Percentiles rank a stretch among this genome's conserved stretches.
phyloP scores from a whole-genome alignment of 2,888 invertebrate species.

The Morpho helenor region DNA sequence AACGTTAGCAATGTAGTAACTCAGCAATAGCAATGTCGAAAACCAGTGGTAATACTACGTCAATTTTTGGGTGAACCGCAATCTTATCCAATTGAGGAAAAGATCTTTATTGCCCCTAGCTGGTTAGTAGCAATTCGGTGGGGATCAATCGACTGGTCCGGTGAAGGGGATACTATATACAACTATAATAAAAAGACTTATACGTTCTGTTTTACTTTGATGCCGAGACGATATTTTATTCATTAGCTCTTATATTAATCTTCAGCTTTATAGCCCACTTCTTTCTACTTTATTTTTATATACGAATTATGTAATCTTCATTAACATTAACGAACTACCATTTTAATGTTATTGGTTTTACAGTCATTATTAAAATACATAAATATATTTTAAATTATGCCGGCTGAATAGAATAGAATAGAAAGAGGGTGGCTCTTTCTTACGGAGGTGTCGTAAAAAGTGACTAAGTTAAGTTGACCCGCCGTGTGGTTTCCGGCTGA shows the following conservation, averaged over 20 bases:
- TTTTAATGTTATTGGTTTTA: not conserved
- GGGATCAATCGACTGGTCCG: constrained; percentile 26
- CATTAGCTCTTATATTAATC: constrained; percentile 20
- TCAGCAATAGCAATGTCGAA: constrained; percentile 7
- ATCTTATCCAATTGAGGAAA: constrained; percentile 62
- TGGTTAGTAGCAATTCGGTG: constrained; percentile 19
- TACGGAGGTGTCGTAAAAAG: too few relatives aligned
- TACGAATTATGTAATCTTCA: too few relatives aligned
- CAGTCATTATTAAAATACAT: not conserved
- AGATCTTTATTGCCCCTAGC: constrained; percentile 40
- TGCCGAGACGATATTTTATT: constrained; percentile 19
- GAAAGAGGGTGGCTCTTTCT: too few relatives aligned
- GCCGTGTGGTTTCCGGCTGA: too few relatives aligned
- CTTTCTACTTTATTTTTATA: constrained; percentile 6
- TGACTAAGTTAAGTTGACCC: too few relatives aligned
- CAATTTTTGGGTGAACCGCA: constrained; percentile 42
- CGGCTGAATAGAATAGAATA: too few relatives aligned
- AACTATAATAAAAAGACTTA: constrained; percentile 19
- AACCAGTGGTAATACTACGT: constrained; percentile 40
- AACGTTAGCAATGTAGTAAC: constrained; percentile 17
- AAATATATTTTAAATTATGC: not conserved
- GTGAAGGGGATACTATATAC: constrained; percentile 51
- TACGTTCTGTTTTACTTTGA: constrained; percentile 19
- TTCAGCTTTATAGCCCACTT: constrained; percentile 12
- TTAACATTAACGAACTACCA: too few relatives aligned